Evolutionary conservation across 2,888 invertebrate genomes (phyloP).

Genomic region (Stenodema calcarata): DNA sequence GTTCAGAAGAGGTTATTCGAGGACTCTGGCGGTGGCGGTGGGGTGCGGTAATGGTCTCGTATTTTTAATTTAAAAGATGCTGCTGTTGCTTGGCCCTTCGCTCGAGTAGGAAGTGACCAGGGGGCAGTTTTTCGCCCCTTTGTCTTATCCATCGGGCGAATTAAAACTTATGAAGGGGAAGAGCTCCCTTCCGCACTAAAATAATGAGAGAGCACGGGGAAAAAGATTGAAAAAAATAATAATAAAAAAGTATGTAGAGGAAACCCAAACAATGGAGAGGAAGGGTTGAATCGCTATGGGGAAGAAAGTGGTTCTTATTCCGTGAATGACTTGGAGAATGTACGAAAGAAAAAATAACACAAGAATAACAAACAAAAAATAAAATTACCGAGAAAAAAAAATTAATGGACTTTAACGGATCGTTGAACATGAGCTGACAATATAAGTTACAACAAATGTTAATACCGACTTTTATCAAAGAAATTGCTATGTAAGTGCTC

Average conservation of each 20-base stretch:
- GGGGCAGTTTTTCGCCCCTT: neutral
- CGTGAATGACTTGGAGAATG: neutral
- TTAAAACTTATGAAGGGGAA: slow-evolving; percentile 10
- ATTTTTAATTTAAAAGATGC: slow-evolving; percentile 36
- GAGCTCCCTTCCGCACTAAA: neutral
- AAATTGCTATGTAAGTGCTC: no score
- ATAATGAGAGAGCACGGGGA: neutral
- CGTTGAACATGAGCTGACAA: no score
- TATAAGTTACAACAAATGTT: no score
- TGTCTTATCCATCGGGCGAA: slow-evolving; percentile 33
- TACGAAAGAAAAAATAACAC: no score
- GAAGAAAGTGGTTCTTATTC: neutral
- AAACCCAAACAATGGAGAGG: neutral
- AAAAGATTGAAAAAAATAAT: neutral
- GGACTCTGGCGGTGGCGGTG: neutral
- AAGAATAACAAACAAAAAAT: no score
- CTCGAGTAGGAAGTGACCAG: neutral
- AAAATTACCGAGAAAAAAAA: no score
- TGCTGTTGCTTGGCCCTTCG: neutral
- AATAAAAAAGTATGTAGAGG: neutral
- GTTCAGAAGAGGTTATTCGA: neutral
- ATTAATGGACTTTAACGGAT: no score
- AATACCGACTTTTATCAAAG: no score
- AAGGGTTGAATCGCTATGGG: neutral
- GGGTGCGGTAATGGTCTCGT: slow-evolving; percentile 20